Base-by-base conservation (phyloP, 2,888 invertebrate genomes). In the Ligdia adustata region DNA sequence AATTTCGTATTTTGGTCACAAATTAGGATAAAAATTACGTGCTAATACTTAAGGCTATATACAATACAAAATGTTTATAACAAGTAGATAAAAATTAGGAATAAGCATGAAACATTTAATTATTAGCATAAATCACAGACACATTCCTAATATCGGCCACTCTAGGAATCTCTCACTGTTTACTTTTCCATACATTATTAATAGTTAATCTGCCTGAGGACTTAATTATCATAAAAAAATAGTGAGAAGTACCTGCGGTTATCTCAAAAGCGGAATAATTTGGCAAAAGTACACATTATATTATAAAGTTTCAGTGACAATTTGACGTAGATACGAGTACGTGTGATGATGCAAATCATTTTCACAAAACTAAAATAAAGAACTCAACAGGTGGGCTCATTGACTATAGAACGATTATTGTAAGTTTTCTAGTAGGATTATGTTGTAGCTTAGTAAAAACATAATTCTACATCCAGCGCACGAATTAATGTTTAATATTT, bases 51-150 rank as follows among this genome's bases (percentile, higher is more conserved):
- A 82, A 43, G 64, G 60, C 75, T 87, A 88, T 79, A 75, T 83
- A 87, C 84, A 49, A 83, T 76, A 70, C 60, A 64, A 70, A 75
- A 77, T 53, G 70, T 77, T 69, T 70, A 73, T 76, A 76, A 78
- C 72, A 79, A 77, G 69, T 81, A 70, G 66, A 75, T 75, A 75
- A 64, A 80, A 80, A 80, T 77, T 80, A 86, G 74, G 76, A 84
- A 82, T 86, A 88, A 86, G 88, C 86, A 82, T 77, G 84, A 81
- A 82, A 79, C 70, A 75, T 73, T 82, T 69, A 52, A 69, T 74
- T 76, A 54, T 80, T 82, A 88, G 85, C 79, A 82, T 88, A 88
- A 87, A 89, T 89, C 89, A 89, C 89, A 89, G 89, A 87, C 86
- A 81, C 80, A 82, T 83, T 79, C 76, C 75, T 78, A 74, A 72